Evolutionary conservation across 2,113 vertebrate genomes (phyloP).

Genomic region (Hemichromis elongatus): DNA sequence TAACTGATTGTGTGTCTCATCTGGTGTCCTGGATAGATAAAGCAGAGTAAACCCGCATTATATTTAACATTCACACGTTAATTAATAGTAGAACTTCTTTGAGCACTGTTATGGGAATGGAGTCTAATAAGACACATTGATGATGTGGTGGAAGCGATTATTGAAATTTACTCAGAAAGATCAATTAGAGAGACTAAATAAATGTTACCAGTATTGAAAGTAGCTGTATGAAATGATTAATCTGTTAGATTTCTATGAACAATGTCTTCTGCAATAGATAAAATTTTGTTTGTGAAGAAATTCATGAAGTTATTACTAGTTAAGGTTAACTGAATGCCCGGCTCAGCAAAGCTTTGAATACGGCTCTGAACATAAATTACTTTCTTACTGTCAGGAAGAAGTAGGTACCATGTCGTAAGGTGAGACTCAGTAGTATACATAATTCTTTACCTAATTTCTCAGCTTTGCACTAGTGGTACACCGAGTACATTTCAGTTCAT

Average conservation of each 20-base stretch:
- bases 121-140: neutral
- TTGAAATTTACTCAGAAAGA: neutral
- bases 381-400: neutral
- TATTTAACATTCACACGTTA: neutral
- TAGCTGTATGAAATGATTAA: neutral
- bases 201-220: neutral
- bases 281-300: neutral
- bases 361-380: neutral
- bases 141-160: neutral
- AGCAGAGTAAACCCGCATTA: neutral
- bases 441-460: neutral
- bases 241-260: neutral
- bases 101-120: neutral
- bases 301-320: neutral
- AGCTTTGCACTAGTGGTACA: neutral
- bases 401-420: neutral
- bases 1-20: neutral
- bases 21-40: neutral
- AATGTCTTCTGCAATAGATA: neutral
- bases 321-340: neutral
- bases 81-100: neutral
- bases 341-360: neutral
- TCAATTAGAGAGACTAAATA: neutral
- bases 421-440: neutral
- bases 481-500: neutral